Conservation (phyloP, 2,888 invertebrate species). For the Linyphia triangularis region DNA sequence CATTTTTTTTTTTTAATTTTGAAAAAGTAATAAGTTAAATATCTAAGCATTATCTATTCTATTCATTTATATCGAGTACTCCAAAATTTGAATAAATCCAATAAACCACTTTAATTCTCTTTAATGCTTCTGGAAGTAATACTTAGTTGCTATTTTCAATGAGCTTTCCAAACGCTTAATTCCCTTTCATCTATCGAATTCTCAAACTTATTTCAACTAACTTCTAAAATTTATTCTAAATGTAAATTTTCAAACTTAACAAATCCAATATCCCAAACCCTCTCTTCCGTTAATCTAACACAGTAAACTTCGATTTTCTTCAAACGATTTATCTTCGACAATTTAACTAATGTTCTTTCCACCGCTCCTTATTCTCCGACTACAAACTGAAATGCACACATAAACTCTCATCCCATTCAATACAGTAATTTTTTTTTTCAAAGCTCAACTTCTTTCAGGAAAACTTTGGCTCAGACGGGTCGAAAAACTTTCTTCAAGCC, state of each 20-base stretch:
- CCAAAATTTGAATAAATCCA: no score
- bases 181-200: no score
- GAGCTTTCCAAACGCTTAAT: no score
- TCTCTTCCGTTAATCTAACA: not conserved
- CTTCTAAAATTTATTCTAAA: not conserved
- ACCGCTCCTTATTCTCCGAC: not conserved
- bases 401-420: not conserved
- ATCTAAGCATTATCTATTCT: no score
- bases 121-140: no score
- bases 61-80: no score
- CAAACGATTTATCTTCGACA: not conserved
- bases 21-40: no score
- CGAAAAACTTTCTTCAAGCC: constrained; percentile 21
- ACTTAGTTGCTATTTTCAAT: no score
- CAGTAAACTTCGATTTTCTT: not conserved
- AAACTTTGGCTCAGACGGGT: not conserved
- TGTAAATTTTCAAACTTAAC: not conserved
- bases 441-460: not conserved
- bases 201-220: not conserved
- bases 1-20: no score
- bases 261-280: not conserved
- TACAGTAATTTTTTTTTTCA: not conserved
- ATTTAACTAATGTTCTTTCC: not conserved
- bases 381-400: not conserved
- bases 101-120: no score